These are phyloP conservation scores for Hetaerina americana DNA, from an alignment of 1,140 invertebrate genomes.

Conservation along the genomic window DNA sequence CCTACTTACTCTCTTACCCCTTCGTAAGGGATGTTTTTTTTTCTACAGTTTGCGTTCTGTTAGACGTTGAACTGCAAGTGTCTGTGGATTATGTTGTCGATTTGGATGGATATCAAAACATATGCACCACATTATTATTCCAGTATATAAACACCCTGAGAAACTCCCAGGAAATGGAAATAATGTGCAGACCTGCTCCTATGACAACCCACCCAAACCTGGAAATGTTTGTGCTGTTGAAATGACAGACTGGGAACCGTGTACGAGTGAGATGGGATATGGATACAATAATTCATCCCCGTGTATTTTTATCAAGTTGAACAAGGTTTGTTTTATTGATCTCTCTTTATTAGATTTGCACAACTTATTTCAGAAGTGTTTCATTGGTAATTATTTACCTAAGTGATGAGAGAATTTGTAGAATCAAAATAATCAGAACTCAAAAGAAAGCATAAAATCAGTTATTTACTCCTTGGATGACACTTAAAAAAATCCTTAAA, in stretches of 20 bases:
- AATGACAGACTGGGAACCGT: slow-evolving; percentile 45
- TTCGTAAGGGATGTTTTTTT: slow-evolving; percentile 11
- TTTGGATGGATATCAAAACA: too few relatives aligned
- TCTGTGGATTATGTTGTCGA: too few relatives aligned
- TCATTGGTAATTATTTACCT: slow-evolving; percentile 58
- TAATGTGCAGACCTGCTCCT: slow-evolving; percentile 32
- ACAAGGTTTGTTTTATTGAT: slow-evolving; percentile 44
- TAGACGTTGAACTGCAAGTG: too few relatives aligned
- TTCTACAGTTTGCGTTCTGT: too few relatives aligned
- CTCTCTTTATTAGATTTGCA: background rate
- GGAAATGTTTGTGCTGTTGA: slow-evolving; percentile 45
- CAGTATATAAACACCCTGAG: slow-evolving; percentile 42
- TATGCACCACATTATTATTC: too few relatives aligned
- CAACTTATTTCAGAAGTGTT: slow-evolving; percentile 14
- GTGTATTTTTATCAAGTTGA: slow-evolving; percentile 79
- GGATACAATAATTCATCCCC: slow-evolving; percentile 58
- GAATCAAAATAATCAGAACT: slow-evolving; percentile 52
- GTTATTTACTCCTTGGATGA: slow-evolving; percentile 32
- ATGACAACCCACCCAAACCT: background rate
- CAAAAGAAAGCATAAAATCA: slow-evolving; percentile 40
- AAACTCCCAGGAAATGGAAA: slow-evolving; percentile 36
- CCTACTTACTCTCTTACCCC: background rate
- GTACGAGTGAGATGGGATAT: slow-evolving; percentile 45
- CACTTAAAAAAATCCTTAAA: background rate
- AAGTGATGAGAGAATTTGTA: slow-evolving; percentile 48